Base-by-base conservation (phyloP, 2,888 invertebrate genomes). In the Gandaritis pyraliata region DNA sequence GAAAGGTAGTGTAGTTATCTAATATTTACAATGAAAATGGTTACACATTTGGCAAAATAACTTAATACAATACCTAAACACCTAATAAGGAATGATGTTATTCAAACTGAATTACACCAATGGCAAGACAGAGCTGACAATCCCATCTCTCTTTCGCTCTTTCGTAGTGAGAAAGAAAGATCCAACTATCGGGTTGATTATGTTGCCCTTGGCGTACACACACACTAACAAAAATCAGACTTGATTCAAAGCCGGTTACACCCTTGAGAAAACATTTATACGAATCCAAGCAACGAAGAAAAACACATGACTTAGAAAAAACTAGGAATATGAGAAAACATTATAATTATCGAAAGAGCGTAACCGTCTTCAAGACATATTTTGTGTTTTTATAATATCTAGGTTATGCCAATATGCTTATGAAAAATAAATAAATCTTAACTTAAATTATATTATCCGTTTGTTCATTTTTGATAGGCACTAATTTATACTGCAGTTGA, bases 11-110 rank as follows among this genome's bases (percentile, higher is more conserved):
- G 45, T 80, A 78, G 18, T 80, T 29, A 78, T 81, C 74, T 70
- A 82, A 83, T 88, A 90, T 91, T 86, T 90, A 91, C 90, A 91
- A 76, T 78, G 72, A 78, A 80, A 79, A 73, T 80, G 79, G 79
- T 81, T 85, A 86, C 73, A 82, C 84, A 87, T 88, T 88, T 90
- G 86, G 87, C 85, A 86, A 88, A 89, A 89, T 89, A 90, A 90
- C 86, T 90, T 88, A 75, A 72, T 77, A 72, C 70, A 77, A 74
- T 74, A 43, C 16, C 16, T 61, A 59, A 61, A 59, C 45, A 45
- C 58, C 11, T 51, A 61, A 39, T 76, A 77, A 74, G 68, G 70
- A 73, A 76, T 77, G 71, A 72, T 75, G 66, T 46, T 58, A 64
- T 58, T 30, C 50, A 54, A 55, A 58, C 48, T 51, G 49, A 62